Base-by-base conservation (phyloP, 2,113 vertebrate species). In the Zosterops hypoxanthus region DNA sequence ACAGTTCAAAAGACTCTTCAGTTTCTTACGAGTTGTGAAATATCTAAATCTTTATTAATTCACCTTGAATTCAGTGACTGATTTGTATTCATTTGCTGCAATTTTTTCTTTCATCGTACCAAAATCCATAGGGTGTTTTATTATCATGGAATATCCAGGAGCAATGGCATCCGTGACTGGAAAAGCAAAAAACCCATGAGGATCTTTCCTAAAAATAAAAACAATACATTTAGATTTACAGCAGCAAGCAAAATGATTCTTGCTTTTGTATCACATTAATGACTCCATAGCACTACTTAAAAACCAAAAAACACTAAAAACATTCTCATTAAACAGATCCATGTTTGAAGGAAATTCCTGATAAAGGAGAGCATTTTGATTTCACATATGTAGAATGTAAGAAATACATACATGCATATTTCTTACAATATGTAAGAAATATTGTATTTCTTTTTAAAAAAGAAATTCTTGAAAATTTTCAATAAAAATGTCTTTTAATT, bases 51-150 rank as follows among this genome's bases (percentile, higher is more conserved):
- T 66, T 39, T 60, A 28, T 23, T 16, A 46, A 95, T 66, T 97
- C 95, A 99, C 99, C 99, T 99, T 99, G 80, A 99, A 99, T 96
- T 99, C 99, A 44, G 99, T 99, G 65, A 99, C 98, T 12, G 99
- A 99, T 96, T 99, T 99, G 95, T 99, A 99, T 20, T 99, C 99
- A 12, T 99, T 99, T n/a, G 98, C 97, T 60, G 93, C 85, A 26
- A 99, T 99, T 97, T 99, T 99, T 96, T 99, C 99, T 89, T 99
- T 99, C 99, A 99, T 99, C 0, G 99, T 99, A 96, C 99, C 99
- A 95, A 99, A 99, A 95, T 99, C 99, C 99, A 99, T 99, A 2
- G 99, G 99, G 94, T 99, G 99, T 66, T 99, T 99, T 97, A 99
- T 99, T 95, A 99, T 99, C 97, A 99, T 98, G 36, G 99, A 99